phyloP scores from a whole-genome alignment of 2,113 vertebrate genomes.

The Nanorana parkeri region DNA sequence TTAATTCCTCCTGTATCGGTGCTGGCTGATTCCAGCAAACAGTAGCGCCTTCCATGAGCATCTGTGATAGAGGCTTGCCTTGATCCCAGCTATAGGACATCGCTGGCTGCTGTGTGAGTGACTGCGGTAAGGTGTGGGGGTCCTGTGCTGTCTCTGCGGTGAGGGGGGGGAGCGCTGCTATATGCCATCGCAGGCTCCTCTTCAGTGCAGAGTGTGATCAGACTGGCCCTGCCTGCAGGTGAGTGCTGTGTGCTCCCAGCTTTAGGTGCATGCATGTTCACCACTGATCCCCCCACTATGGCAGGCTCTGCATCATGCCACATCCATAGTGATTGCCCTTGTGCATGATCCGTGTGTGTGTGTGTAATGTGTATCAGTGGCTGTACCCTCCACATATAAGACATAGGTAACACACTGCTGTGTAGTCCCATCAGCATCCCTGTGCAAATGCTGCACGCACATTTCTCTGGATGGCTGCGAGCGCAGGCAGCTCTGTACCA shows the following conservation, averaged over 20 bases:
- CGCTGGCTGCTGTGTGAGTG: conserved; percentile 10
- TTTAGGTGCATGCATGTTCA: conserved; percentile 32
- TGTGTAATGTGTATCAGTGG: no score
- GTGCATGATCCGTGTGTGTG: neutral
- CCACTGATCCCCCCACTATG: neutral
- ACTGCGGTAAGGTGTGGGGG: conserved; percentile 51
- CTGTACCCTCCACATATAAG: neutral
- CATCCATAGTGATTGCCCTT: neutral
- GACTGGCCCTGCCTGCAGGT: conserved; percentile 65
- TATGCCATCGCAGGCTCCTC: conserved; percentile 55
- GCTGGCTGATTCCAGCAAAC: conserved; percentile 22
- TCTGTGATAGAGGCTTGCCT: neutral
- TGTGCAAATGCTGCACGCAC: neutral
- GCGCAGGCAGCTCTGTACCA: neutral
- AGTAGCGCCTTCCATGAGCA: conserved; percentile 12
- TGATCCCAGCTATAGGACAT: conserved; percentile 13
- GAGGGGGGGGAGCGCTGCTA: conserved; percentile 36
- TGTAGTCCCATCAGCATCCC: neutral
- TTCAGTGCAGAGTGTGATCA: conserved; percentile 50
- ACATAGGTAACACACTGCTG: neutral
- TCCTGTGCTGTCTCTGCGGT: conserved; percentile 51
- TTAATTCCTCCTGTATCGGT: conserved; percentile 36
- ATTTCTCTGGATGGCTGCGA: no score
- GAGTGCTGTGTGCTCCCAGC: conserved; percentile 53
- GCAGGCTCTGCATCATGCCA: neutral